These are phyloP conservation scores for Fregata magnificens DNA, from an alignment of 2,113 vertebrate genomes.

Conservation along the genomic window DNA sequence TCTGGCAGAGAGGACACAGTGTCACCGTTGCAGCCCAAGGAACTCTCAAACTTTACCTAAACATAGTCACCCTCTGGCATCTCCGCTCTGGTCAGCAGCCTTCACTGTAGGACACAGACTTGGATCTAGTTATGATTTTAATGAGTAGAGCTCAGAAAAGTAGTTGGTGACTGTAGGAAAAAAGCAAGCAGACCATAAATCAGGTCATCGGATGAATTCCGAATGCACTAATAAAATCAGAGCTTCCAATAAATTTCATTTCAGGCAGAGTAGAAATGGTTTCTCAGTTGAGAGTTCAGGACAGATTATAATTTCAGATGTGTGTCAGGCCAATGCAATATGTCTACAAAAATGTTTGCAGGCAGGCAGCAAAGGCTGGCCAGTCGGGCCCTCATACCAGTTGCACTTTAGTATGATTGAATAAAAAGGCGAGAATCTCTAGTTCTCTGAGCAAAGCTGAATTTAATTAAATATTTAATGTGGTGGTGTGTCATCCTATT, in stretches of 20 bases:
- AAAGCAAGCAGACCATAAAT: slow-evolving; percentile 26
- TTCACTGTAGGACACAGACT: neutral
- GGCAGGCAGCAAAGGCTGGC: neutral
- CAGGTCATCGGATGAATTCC: slow-evolving; percentile 1
- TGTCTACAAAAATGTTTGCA: neutral
- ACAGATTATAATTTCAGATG: slow-evolving; percentile 48
- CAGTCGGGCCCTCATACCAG: neutral
- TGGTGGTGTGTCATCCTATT: no score
- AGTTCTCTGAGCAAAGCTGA: neutral
- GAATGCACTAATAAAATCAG: slow-evolving; percentile 40
- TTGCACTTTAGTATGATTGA: neutral
- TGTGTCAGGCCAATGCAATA: neutral
- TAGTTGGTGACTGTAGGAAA: neutral
- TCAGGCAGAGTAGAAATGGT: neutral
- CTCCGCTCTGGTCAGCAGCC: neutral
- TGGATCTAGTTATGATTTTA: neutral
- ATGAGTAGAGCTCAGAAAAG: neutral
- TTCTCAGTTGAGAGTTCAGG: neutral
- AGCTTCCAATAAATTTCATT: slow-evolving; percentile 43
- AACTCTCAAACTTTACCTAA: neutral
- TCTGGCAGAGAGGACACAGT: neutral
- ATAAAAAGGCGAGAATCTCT: neutral
- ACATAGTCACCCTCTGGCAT: neutral
- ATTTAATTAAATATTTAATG: slow-evolving; percentile 34
- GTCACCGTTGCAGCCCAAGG: neutral